A percentile compares a stretch with the other conserved stretches of the same genome.
These are phyloP conservation scores for Macrobrachium rosenbergii DNA, from an alignment of 1,140 invertebrate species.

Conservation along the genomic window DNA sequence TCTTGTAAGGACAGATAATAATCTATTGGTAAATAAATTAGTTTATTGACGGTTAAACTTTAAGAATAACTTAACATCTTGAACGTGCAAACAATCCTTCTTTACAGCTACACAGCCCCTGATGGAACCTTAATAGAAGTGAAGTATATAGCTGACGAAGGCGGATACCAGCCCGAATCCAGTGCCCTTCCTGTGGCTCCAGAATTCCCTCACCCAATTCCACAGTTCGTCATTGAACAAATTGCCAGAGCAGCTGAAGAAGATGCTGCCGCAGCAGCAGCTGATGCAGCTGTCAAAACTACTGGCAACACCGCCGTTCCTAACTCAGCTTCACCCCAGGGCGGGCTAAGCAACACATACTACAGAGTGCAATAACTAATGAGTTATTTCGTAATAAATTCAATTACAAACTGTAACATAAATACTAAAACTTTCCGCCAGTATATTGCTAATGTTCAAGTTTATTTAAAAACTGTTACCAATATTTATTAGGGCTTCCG, in stretches of 20 bases:
- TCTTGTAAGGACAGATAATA: too few species aligned
- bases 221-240: slow-evolving; percentile 19
- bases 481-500: too few species aligned
- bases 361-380: too few species aligned
- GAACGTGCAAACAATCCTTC: neutral
- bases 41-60: neutral
- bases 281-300: neutral
- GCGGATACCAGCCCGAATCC: slow-evolving; percentile 74
- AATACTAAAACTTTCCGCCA: too few species aligned
- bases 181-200: slow-evolving; percentile 72
- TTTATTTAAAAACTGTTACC: too few species aligned
- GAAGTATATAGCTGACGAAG: slow-evolving; percentile 69
- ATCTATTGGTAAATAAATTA: too few species aligned
- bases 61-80: neutral
- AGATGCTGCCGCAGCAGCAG: slow-evolving; percentile 1
- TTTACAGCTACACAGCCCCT: neutral
- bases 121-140: neutral
- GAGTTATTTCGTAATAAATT: too few species aligned
- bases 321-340: too few species aligned
- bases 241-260: neutral
- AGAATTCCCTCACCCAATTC: slow-evolving; percentile 3
- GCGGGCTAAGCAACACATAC: too few species aligned
- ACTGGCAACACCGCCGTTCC: too few species aligned
- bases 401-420: too few species aligned
- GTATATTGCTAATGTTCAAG: too few species aligned